Base-by-base conservation (phyloP, 2,888 invertebrate genomes). In the Drosophila neutralis region DNA sequence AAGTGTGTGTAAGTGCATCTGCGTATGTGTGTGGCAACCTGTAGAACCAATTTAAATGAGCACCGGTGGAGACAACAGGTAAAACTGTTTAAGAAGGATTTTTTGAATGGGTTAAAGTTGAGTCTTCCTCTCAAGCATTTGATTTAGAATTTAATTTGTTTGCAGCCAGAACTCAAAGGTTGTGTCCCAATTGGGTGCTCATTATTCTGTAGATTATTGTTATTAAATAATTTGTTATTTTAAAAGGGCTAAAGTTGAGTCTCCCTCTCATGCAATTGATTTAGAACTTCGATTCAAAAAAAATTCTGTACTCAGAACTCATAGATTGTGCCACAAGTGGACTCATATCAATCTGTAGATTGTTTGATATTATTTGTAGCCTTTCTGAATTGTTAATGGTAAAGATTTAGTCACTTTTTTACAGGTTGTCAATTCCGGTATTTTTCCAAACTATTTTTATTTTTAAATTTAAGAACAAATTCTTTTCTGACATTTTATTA, bases 41-140 rank as follows among this genome's bases (percentile, higher is more conserved):
- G 70, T 68, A 71, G 87, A 87, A 73, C 78, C 82, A 74, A 84
- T 89, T 89, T 87, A 84, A 89, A 84, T 89, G 77, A 71, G 76
- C 78, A 66, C 42, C 61, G 54, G 35, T 54, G 57, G 59, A 63
- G 42, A 56, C 36, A 51, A 83, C 76, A 78, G 73, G 48, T 35
- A 36, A 10, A 31, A 59, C 62, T 67, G 67, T 18, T 57, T 78
- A 71, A 27, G 42, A 76, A 52, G 56, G 33, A 65, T 45, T n/a
- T 27, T 27, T 35, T 3, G 13, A 31, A 35, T 21, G 33, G 35
- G 29, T 38, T 54, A 7, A 40, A 40, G 5, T 21, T 38, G n/a
- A 56, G 38, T 29, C 38, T 10, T 27, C 49, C 27, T 24, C 27
- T 27, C 24, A 11, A 18, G 11, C 24, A 35, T 4, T 49, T 10